Evolutionary conservation across 2,888 invertebrate genomes (phyloP), one percentile per base, ranked within the genome.

Genomic region (Eupithecia abbreviata): DNA sequence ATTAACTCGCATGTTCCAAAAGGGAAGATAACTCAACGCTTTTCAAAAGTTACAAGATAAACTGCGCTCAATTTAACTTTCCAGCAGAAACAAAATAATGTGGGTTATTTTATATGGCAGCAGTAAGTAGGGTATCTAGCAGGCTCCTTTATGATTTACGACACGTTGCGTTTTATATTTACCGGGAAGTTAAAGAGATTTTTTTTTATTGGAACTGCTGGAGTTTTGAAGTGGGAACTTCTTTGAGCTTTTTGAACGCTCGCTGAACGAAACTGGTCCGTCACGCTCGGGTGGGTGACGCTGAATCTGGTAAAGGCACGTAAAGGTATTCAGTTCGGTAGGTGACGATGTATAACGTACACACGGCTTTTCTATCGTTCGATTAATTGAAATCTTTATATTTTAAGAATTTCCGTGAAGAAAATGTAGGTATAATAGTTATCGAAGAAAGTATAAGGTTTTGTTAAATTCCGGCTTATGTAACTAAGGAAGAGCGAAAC

Each of bases 81-180:
- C 45, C 69, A 47, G 18, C 47, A 47, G 73, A 75, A 79, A 71
- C 42, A 43, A 65, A 49, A 81, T 47, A 68, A 10, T 45, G 71
- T 73, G 49, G 66, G 73, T 47, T 69, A 69, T 66, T 66, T 66
- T 66, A 47, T 69, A 69, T 49, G 41, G 18, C 69, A n/a, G 69
- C 47, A 45, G 47, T 47, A 18, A 69, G 47, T 12, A 43, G 12
- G 45, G 47, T n/a, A n/a, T 68, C 45, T n/a, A 47, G n/a, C 47
- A 69, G 45, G 45, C 6, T 18, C 18, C 18, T 45, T 47, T 69
- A 18, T 69, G 45, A 18, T 69, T 47, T 69, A 45, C 30, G n/a
- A 30, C 69, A 49, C 4, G n/a, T 69, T 69, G 12, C 5, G 30
- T 18, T 47, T 47, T 69, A 69, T 69, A 69, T 69, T 69, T 69